phyloP scores from a whole-genome alignment of 2,888 invertebrate species.

The Salticus scenicus region DNA sequence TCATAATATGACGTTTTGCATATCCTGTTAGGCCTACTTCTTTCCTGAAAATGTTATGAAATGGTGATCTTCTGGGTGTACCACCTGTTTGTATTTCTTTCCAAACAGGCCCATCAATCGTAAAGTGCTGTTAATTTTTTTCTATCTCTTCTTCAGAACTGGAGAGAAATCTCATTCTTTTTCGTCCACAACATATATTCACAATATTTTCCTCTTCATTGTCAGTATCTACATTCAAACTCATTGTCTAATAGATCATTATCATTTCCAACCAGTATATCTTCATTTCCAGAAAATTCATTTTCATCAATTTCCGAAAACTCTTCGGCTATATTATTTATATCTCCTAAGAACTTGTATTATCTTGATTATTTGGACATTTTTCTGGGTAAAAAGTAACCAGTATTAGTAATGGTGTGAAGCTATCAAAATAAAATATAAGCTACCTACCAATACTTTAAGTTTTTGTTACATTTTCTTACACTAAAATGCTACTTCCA shows the following conservation, averaged over 20 bases:
- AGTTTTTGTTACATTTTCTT: too few relatives aligned
- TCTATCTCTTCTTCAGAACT: slow-evolving; percentile 9
- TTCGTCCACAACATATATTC: background rate
- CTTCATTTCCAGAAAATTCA: too few relatives aligned
- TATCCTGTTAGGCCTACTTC: slow-evolving; percentile 27
- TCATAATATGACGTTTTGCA: slow-evolving; percentile 21
- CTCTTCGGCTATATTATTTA: too few relatives aligned
- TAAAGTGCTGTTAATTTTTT: slow-evolving; percentile 24
- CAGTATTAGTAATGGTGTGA: too few relatives aligned
- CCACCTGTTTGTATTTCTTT: too few relatives aligned
- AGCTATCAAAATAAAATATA: too few relatives aligned
- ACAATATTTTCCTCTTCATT: too few relatives aligned
- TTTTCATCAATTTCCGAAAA: slow-evolving; percentile 30
- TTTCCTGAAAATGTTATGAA: slow-evolving; percentile 29
- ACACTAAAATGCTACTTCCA: too few relatives aligned
- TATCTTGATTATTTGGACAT: slow-evolving; percentile 27
- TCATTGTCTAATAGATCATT: background rate
- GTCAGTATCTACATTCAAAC: slow-evolving; percentile 6
- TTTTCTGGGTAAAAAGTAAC: too few relatives aligned
- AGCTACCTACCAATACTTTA: too few relatives aligned
- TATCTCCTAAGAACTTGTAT: too few relatives aligned
- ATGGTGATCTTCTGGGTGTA: background rate
- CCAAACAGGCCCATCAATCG: too few relatives aligned
- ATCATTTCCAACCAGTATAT: background rate
- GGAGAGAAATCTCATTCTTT: background rate